Percentiles rank a stretch among this genome's conserved stretches.
These are phyloP conservation scores for Phaenicophaeus curvirostris DNA, from an alignment of 2,797 vertebrate species.

Conservation along the genomic window DNA sequence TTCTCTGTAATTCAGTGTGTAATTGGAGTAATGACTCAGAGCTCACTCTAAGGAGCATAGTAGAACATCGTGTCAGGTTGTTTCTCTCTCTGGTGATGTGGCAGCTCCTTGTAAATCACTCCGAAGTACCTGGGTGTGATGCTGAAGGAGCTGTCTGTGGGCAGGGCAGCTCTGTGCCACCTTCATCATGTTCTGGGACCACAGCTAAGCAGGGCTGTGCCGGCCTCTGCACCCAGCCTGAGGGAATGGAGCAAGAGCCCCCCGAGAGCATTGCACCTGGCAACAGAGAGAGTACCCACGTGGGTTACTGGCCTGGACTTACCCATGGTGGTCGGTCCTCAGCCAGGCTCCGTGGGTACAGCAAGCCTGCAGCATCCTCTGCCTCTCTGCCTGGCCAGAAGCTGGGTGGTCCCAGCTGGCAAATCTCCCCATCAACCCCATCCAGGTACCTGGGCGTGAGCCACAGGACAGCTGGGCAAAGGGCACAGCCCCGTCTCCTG, in stretches of 20 bases:
- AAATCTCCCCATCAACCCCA: neutral
- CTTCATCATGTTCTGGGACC: fast-evolving
- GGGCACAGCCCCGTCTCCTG: neutral
- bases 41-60: neutral
- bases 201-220: neutral
- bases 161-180: neutral
- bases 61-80: neutral
- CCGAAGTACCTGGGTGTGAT: neutral
- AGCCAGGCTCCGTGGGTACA: fast-evolving
- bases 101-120: neutral
- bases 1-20: neutral
- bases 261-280: neutral
- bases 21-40: constrained; percentile 24
- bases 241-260: neutral
- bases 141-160: fast-evolving
- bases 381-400: neutral
- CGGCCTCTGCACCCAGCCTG: neutral
- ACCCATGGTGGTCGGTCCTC: neutral
- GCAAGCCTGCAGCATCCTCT: neutral
- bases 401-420: neutral
- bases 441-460: neutral
- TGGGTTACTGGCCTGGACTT: neutral
- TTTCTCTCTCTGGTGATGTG: neutral
- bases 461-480: neutral
- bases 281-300: neutral